These are phyloP conservation scores for Zapus hudsonius DNA, from an alignment of 2,113 vertebrate species.

Conservation along the genomic window DNA sequence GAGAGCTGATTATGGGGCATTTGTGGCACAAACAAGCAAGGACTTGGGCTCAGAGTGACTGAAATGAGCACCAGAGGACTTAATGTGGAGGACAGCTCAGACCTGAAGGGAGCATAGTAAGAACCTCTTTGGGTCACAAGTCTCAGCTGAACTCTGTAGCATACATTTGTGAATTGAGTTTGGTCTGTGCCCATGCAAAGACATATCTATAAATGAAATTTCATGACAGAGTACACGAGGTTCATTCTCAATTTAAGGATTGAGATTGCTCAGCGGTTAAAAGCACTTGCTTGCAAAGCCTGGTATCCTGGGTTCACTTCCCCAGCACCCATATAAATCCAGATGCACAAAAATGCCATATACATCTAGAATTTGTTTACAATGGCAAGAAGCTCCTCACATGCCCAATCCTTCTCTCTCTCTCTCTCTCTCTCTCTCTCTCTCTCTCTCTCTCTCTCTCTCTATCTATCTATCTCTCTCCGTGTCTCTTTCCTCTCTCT, in stretches of 20 bases:
- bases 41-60: neutral
- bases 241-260: neutral
- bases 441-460: too few species aligned
- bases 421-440: too few species aligned
- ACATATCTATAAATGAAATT: rapidly evolving
- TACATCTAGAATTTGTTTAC: too few species aligned
- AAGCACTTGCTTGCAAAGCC: too few species aligned
- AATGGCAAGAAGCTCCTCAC: too few species aligned
- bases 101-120: rapidly evolving
- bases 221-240: rapidly evolving
- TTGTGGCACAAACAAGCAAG: neutral
- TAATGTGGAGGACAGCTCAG: neutral
- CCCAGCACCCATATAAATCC: too few species aligned
- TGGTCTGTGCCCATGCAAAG: rapidly evolving
- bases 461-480: too few species aligned
- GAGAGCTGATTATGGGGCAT: neutral
- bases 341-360: too few species aligned
- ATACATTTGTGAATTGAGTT: rapidly evolving
- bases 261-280: too few species aligned
- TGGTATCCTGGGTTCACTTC: too few species aligned
- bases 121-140: rapidly evolving
- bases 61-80: neutral
- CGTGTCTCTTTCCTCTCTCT: too few species aligned
- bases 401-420: too few species aligned
- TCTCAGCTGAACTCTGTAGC: neutral